These are phyloP conservation scores for Drosophila kanapiae DNA, from an alignment of 1,140 invertebrate genomes.

Conservation along the genomic window DNA sequence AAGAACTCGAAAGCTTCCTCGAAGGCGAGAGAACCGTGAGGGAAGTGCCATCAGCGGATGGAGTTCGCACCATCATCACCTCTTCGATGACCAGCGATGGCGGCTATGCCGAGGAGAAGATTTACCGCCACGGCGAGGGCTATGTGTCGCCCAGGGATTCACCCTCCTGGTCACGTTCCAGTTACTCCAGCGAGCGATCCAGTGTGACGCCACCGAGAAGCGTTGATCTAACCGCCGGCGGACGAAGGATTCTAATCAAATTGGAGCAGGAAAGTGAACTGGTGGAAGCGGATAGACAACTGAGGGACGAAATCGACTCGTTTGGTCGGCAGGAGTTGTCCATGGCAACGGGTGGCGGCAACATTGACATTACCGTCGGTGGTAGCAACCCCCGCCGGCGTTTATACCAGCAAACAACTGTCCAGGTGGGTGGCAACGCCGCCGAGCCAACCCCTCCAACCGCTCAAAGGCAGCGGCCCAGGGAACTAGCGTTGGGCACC, in stretches of 20 bases:
- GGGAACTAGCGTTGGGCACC: slow-evolving; percentile 67
- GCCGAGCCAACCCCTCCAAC: slow-evolving; percentile 28
- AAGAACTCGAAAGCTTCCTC: slow-evolving; percentile 68
- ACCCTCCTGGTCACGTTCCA: slow-evolving; percentile 70
- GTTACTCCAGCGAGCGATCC: slow-evolving; percentile 70
- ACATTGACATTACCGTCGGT: slow-evolving; percentile 85
- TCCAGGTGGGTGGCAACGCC: slow-evolving; percentile 72
- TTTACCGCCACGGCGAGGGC: slow-evolving; percentile 81
- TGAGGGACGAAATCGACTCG: slow-evolving; percentile 70
- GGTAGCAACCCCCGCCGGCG: slow-evolving; percentile 74
- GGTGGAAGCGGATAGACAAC: slow-evolving; percentile 45
- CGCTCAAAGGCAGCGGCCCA: slow-evolving; percentile 54
- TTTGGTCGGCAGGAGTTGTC: slow-evolving; percentile 68
- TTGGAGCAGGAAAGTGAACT: slow-evolving; percentile 68
- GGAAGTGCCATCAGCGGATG: slow-evolving; percentile 71
- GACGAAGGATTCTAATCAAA: slow-evolving; percentile 75
- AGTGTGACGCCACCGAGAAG: slow-evolving; percentile 75
- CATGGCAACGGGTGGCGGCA: slow-evolving; percentile 77
- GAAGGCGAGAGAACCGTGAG: slow-evolving; percentile 71
- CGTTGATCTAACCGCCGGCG: slow-evolving; percentile 78
- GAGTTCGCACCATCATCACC: slow-evolving; percentile 79
- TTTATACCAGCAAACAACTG: slow-evolving; percentile 76
- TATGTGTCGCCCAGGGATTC: slow-evolving; percentile 76
- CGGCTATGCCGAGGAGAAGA: slow-evolving; percentile 77
- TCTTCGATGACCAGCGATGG: slow-evolving; percentile 81